Conservation (phyloP, 2,888 invertebrate species). For the Ectemnius lituratus region DNA sequence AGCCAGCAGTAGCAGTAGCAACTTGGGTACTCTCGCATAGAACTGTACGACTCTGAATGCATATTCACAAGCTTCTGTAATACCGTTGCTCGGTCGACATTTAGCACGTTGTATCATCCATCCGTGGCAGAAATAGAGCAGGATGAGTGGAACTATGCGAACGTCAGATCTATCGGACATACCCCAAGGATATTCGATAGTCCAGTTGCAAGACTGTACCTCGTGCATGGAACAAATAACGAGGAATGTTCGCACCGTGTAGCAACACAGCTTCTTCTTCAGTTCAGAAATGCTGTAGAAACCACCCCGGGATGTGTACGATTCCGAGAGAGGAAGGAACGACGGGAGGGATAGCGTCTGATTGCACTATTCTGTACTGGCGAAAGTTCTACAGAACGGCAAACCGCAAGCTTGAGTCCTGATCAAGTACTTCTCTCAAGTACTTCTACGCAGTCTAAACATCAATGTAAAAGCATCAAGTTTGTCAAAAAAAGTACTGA, state of each 20-base stretch:
- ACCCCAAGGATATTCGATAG: constrained; percentile 57
- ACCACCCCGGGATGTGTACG: constrained; percentile 1
- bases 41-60: constrained; percentile 3
- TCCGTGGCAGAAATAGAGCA: constrained; percentile 31
- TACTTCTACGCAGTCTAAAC: constrained; percentile 4
- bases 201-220: constrained; percentile 34
- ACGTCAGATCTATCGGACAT: constrained; percentile 52
- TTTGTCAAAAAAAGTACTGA: neutral
- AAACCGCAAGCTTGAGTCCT: neutral
- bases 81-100: constrained; percentile 11
- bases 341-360: neutral
- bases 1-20: neutral
- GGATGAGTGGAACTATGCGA: constrained; percentile 45
- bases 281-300: neutral
- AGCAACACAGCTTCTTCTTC: too few species aligned
- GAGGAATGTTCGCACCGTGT: constrained; percentile 14
- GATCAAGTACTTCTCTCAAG: constrained; percentile 19
- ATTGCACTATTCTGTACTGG: constrained; percentile 20
- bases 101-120: constrained; percentile 27
- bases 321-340: neutral
- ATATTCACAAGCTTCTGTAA: constrained; percentile 23
- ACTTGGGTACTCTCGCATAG: neutral
- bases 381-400: neutral
- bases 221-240: constrained; percentile 41
- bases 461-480: neutral